Conservation (phyloP, 2,113 vertebrate genomes). For the Blennius ocellaris region DNA sequence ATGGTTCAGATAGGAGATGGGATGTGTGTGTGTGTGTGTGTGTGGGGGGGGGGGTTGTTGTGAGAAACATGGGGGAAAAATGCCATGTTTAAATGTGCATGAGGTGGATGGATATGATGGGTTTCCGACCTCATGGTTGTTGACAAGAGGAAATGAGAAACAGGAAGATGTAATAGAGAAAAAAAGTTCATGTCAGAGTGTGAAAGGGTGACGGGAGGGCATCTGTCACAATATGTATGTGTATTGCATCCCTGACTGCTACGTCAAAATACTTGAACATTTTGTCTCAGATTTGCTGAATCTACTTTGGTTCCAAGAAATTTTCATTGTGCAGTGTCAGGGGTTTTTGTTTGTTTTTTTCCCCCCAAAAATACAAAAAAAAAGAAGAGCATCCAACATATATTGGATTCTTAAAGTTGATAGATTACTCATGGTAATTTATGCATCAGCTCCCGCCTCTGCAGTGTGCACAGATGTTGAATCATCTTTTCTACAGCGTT, state of each 20-base stretch:
- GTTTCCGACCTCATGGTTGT: constrained; percentile 12
- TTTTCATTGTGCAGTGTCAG: background rate
- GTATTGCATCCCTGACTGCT: no score
- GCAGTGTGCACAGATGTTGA: background rate
- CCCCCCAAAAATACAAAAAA: background rate
- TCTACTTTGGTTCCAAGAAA: background rate
- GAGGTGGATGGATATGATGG: constrained; percentile 26
- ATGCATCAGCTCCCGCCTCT: background rate
- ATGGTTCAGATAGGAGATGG: constrained; percentile 39
- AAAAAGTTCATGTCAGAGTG: constrained; percentile 5
- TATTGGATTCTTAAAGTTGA: background rate
- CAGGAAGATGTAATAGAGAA: constrained; percentile 34
- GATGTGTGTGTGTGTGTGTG: no score
- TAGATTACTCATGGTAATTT: background rate
- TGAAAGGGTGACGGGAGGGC: background rate
- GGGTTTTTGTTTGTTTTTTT: background rate
- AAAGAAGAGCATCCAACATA: background rate
- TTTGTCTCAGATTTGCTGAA: constrained; percentile 7
- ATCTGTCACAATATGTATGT: background rate
- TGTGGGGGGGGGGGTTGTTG: background rate
- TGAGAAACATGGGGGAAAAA: constrained; percentile 14
- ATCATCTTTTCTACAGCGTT: background rate
- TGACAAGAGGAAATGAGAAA: constrained; percentile 50
- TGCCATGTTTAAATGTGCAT: constrained; percentile 36
- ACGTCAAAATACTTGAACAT: constrained; percentile 10